Evolutionary conservation across 2,113 vertebrate species (phyloP), one percentile per base, ranked within the genome.

Genomic region (Equus przewalskii): DNA sequence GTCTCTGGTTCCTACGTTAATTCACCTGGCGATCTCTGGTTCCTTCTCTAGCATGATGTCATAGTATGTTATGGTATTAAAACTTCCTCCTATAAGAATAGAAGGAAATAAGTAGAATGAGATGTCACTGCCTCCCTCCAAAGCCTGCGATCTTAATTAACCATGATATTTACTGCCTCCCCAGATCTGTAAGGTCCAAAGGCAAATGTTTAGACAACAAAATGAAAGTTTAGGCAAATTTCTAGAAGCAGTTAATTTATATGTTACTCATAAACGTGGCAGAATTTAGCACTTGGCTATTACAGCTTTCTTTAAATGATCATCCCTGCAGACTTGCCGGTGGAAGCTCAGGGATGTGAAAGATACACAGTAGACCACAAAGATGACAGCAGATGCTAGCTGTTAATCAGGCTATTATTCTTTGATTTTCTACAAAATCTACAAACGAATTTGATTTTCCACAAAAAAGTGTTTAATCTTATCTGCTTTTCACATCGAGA

Each of bases 51-150:
- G 80, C 64, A 36, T 92, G 92, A 96, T 51, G 72, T 96, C 95
- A 96, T 65, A 73, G 46, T 78, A 85, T 93, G 94, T 83, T 96
- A 79, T 79, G 81, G 96, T 91, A 94, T 91, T 86, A 94, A 97
- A 93, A 97, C 97, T 97, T 97, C 95, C 95, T 97, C 95, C 80
- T 89, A 21, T 87, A 97, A 98, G 96, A 98, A 98, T 98, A 95
- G 95, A 96, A 97, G 97, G 98, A 98, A 98, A 64, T 96, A 86
- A 92, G 94, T n/a, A 92, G 96, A 97, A 96, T 92, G 70, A 72
- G 94, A 82, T 95, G 90, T 97, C 73, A 51, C 95, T 96, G 90
- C 82, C 79, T 94, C 78, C 94, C 46, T 86, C 73, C 81, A 72
- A 95, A 93, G 73, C 67, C 97, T 98, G 97, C 73, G 73, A 97